These are phyloP conservation scores for Chiloscyllium punctatum DNA, from an alignment of 2,797 vertebrate genomes.

Conservation along the genomic window DNA sequence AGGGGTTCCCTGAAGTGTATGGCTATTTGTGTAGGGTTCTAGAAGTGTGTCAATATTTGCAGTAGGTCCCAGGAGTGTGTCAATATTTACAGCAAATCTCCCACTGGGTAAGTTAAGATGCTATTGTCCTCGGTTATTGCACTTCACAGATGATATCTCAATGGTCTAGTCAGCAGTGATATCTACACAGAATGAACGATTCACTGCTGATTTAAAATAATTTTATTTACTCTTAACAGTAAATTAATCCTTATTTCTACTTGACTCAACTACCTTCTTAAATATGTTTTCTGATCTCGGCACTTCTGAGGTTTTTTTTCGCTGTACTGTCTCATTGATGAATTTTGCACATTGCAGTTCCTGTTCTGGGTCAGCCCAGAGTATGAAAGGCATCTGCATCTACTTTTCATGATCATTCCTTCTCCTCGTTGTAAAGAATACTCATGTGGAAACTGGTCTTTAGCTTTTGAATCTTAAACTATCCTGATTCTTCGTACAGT, in stretches of 20 bases:
- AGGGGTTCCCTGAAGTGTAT: not conserved
- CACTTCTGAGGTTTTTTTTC: not conserved
- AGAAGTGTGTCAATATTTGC: not conserved
- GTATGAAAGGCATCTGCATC: not conserved
- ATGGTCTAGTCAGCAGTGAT: not conserved
- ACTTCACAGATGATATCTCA: not conserved
- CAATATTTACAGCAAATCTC: not conserved
- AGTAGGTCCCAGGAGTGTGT: not conserved
- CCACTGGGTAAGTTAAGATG: not conserved
- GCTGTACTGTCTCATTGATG: not conserved
- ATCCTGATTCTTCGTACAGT: not conserved
- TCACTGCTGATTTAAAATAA: not conserved
- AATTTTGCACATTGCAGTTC: constrained; percentile 5
- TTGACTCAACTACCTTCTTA: not conserved
- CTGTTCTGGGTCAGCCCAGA: not conserved
- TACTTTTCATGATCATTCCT: not conserved
- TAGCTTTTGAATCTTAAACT: not conserved
- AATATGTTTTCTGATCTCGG: not conserved
- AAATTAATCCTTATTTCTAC: not conserved
- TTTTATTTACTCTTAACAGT: not conserved
- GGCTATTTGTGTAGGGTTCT: not conserved
- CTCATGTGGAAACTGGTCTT: not conserved
- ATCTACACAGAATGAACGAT: not conserved
- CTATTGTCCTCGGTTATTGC: not conserved
- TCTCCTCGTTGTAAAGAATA: too few species aligned